Base-by-base conservation (phyloP, 2,113 vertebrate species). In the Seriola quinqueradiata region DNA sequence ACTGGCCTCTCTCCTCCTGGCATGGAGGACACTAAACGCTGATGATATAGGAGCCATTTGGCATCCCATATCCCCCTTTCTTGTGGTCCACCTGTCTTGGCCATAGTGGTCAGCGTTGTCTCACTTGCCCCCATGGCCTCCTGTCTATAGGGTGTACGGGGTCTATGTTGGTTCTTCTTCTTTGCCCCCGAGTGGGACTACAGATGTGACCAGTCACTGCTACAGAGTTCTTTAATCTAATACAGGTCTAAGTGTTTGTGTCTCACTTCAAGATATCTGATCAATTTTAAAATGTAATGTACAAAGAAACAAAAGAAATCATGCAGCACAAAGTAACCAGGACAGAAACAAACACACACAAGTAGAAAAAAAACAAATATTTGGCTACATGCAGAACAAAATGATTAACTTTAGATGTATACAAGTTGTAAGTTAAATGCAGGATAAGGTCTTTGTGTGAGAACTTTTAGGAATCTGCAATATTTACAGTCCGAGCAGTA, bases 251-350 rank as follows among this genome's bases (percentile, higher is more conserved):
- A 48, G 16, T 40, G 12, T 36, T 16, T 23, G 19, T 59, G 10
- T 57, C 17, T 55, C 13, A 65, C 21, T 21, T 13, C 19, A 54
- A 40, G 23, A 21, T 55, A 65, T 48, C 3, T 19, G 2, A 57
- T 64, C 17, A 25, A 16, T 71, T 34, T 8, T 0, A 4, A 58
- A 64, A 81, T 69, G 54, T 12, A 82, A 60, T 78, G 52, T 10
- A 60, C 52, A 28, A 65, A 59, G 46, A 57, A 59, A 50, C 59
- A 61, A 59, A 55, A 28, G 23, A 76, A 76, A 76, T 9, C 71
- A 65, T 12, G 32, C 63, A 36, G 7, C 17, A 75, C 16, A 73
- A 71, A 59, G 16, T 28, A 70, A 50, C 4, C 34, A 36, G 66
- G 28, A 82, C 13, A 36, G 3, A 65, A 38, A 79, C 28, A 61